Evolutionary conservation across 2,888 invertebrate species (phyloP), one percentile per base, ranked within the genome.

Genomic region (Piscicola geometra): DNA sequence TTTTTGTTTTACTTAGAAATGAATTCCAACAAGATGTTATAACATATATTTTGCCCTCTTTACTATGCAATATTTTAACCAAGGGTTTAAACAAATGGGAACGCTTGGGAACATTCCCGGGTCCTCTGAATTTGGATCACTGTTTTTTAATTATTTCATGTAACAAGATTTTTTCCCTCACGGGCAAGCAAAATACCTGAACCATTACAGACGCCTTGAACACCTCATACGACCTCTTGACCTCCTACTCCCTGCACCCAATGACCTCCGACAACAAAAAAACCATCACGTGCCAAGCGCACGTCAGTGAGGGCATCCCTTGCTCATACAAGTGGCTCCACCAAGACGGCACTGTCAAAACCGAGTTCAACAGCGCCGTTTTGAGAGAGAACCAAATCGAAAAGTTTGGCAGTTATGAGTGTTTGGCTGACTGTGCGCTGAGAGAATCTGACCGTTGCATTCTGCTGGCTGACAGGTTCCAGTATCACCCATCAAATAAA

Each of bases 281-380:
- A 5, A 15, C 25, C 3, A n/a, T 56, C 12, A 25, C 3, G n/a
- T 56, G 60, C n/a, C 60, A 56, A 56, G 60, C 60, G 15, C 3
- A 5, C 60, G n/a, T 5, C 3, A 56, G 60, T 25, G 60, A 9
- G 5, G n/a, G 25, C 21, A 5, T 56, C 5, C 5, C 9, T 5
- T 56, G 60, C 60, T 18, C 60, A n/a, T 56, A 56, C 60, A 3
- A 56, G 25, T 56, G 60, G 60, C n/a, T 56, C 5, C 60, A 56
- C n/a, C 60, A 56, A 21, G 60, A 5, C 3, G 5, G 12, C 5
- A 25, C 3, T 5, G n/a, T 56, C n/a, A 25, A 5, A 25, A 56
- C n/a, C n/a, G 25, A 56, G 60, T 56, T 56, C n/a, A 21, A 25
- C 3, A n/a, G 60, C 21, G 3, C 21, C n/a, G 3, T 25, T 25